phyloP scores from a whole-genome alignment of 1,140 invertebrate species.

The Heliconius nattereri region DNA sequence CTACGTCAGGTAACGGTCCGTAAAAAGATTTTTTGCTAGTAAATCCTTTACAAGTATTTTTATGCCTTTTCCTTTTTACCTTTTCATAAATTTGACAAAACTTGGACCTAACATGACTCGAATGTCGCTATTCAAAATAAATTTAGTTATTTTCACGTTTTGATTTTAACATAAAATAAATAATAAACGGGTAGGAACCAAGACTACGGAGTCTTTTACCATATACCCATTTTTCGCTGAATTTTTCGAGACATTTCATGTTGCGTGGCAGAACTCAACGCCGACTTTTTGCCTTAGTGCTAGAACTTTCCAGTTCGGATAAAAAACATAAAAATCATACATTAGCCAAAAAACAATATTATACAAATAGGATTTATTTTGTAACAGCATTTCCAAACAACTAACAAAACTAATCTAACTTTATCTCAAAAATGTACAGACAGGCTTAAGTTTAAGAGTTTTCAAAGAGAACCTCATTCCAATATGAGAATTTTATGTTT shows the following conservation, averaged over 20 bases:
- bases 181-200: no score
- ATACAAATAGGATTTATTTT: not conserved
- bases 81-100: conserved; percentile 13
- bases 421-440: not conserved
- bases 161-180: not conserved
- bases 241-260: no score
- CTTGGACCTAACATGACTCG: not conserved
- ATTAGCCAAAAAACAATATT: not conserved
- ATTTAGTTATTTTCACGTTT: not conserved
- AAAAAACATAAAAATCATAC: not conserved
- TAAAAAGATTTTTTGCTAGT: conserved; percentile 22
- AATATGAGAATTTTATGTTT: conserved; percentile 27
- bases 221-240: no score
- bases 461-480: conserved; percentile 28
- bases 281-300: no score
- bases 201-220: no score
- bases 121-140: not conserved
- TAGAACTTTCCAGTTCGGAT: no score
- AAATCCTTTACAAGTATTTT: conserved; percentile 19
- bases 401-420: conserved; percentile 6
- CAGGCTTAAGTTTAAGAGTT: conserved; percentile 28
- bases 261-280: no score
- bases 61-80: conserved; percentile 12
- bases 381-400: conserved; percentile 6
- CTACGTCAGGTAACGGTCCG: conserved; percentile 19